Percentiles rank a stretch among this genome's conserved stretches.
phyloP scores from a whole-genome alignment of 2,113 vertebrate genomes.

The Holacanthus passer region DNA sequence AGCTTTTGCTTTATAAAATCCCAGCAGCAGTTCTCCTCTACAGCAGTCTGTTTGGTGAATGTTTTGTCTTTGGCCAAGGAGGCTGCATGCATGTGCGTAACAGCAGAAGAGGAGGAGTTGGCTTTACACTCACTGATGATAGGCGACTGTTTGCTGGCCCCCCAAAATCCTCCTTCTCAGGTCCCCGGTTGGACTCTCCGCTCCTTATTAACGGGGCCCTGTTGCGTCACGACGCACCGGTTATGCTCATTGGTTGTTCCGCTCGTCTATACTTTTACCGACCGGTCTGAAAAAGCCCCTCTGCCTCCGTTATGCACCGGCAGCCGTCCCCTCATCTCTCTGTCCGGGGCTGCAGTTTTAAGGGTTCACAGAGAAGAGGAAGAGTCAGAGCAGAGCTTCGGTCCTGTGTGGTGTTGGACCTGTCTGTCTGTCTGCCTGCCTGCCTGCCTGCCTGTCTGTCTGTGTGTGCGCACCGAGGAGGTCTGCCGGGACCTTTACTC shows the following conservation, averaged over 20 bases:
- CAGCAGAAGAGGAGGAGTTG: constrained; percentile 85
- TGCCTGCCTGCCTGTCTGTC: background rate
- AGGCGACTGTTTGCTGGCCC: constrained; percentile 83
- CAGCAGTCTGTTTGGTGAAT: constrained; percentile 54
- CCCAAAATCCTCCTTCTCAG: constrained; percentile 87
- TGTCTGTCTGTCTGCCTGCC: background rate
- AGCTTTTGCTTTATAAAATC: constrained; percentile 62
- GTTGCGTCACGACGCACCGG: constrained; percentile 91
- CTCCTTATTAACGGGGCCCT: constrained; percentile 96
- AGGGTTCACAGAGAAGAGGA: constrained; percentile 1
- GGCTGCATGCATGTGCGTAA: constrained; percentile 81
- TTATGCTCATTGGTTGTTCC: constrained; percentile 89
- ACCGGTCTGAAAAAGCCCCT: constrained; percentile 31
- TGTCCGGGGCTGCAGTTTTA: constrained; percentile 28
- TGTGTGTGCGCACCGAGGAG: constrained; percentile 6
- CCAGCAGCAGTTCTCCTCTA: constrained; percentile 65
- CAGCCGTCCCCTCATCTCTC: background rate
- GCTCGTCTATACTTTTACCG: constrained; percentile 74
- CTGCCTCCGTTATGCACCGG: constrained; percentile 43
- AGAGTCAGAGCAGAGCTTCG: background rate
- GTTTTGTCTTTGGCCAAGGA: constrained; percentile 72
- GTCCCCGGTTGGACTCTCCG: constrained; percentile 87
- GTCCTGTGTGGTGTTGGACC: constrained; percentile 27
- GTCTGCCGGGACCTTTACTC: constrained; percentile 58
- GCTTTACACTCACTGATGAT: constrained; percentile 86